Base-by-base conservation (phyloP, 2,888 invertebrate genomes). In the Agrotis puta region DNA sequence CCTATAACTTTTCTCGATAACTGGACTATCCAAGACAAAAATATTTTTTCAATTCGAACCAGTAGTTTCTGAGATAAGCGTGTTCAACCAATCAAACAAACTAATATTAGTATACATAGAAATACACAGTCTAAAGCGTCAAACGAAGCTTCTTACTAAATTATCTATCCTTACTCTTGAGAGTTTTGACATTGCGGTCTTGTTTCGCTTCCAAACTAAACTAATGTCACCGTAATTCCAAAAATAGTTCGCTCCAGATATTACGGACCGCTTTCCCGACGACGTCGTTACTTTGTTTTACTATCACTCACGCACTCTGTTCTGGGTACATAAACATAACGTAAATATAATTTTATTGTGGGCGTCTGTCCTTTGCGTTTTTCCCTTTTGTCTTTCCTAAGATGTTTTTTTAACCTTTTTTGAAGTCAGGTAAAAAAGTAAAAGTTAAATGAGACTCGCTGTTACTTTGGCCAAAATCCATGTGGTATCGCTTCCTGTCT, bases 251-350 rank as follows among this genome's bases (percentile, higher is more conserved):
- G n/a, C 39, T 13, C 14, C 33, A 33, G 51, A 62, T 77, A 59
- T 43, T 58, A 70, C 22, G n/a, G 9, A 48, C 70, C 45, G 47
- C 14, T 57, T 56, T 18, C 18, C 13, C 16, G 24, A 33, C 50
- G 59, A 45, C 48, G 54, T 72, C 48, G 54, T 72, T 50, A 64
- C 50, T 76, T 78, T 61, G 59, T 72, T 77, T 77, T 70, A 75
- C 18, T 70, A 63, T 53, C 77, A 53, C 62, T 77, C 22, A 43
- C 43, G 14, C 20, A 51, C 18, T 45, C 0, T 53, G 5, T 43
- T 33, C 59, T 48, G 43, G 6, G n/a, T 24, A 68, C n/a, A 20
- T 47, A 62, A 73, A 70, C 27, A 45, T 53, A 45, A 69, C 20
- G n/a, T 74, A 13, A 47, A 63, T 43, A 53, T 51, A 53, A 48